These are phyloP conservation scores for Edolisoma coerulescens DNA, from an alignment of 2,113 vertebrate genomes.

Conservation along the genomic window DNA sequence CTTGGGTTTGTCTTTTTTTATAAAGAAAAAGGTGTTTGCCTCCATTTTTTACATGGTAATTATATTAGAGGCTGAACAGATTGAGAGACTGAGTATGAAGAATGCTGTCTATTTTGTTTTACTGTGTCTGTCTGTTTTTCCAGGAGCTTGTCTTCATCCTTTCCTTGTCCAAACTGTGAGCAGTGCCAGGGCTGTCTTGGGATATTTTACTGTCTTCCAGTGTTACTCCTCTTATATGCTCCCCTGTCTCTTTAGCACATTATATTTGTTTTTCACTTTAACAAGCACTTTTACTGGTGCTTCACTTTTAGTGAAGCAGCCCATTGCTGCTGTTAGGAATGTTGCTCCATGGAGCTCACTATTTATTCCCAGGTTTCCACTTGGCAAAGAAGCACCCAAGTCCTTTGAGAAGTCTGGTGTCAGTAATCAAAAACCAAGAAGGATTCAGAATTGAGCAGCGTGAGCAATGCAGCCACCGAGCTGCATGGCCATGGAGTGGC, in stretches of 20 bases:
- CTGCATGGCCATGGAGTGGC: accelerated
- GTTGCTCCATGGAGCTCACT: not conserved
- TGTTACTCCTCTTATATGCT: not conserved
- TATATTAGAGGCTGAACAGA: not conserved
- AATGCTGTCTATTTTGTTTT: not conserved
- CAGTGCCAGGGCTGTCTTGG: not conserved
- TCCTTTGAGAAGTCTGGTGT: not conserved
- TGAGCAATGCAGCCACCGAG: accelerated
- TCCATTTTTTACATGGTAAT: not conserved
- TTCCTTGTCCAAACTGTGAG: not conserved
- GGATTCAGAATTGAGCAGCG: not conserved
- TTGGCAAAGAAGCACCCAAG: not conserved
- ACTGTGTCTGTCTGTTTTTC: not conserved
- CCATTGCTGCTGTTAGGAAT: not conserved
- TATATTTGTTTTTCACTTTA: not conserved
- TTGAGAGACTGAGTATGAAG: not conserved
- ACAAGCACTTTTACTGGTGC: no score
- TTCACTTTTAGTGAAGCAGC: not conserved
- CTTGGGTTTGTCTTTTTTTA: not conserved
- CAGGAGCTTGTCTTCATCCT: not conserved
- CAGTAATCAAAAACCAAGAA: no score
- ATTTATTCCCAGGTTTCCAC: not conserved
- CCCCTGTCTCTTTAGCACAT: not conserved
- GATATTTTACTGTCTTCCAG: not conserved
- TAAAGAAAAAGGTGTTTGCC: not conserved